Evolutionary conservation across 2,888 invertebrate genomes (phyloP).

Genomic region (Anthophora plumipes): DNA sequence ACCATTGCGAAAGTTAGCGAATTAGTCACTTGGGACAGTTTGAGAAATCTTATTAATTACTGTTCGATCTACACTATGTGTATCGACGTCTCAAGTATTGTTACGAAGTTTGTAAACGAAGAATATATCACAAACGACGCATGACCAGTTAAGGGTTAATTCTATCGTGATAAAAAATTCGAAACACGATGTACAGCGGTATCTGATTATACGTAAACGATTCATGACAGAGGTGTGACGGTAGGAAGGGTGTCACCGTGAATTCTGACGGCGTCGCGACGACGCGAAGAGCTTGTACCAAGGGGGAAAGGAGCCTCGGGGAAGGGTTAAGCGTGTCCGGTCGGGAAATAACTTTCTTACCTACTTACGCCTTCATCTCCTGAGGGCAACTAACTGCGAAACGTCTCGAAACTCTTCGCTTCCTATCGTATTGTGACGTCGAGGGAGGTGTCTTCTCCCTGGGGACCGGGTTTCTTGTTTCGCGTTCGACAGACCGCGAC

Average conservation of each 20-base stretch:
- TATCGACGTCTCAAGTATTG: too few relatives aligned
- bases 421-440: constrained; percentile 73
- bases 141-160: too few relatives aligned
- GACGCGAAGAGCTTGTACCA: constrained; percentile 54
- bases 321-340: constrained; percentile 84
- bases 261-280: constrained; percentile 35
- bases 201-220: constrained; percentile 19
- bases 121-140: too few relatives aligned
- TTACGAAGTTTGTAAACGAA: too few relatives aligned
- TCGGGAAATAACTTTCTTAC: constrained; percentile 85
- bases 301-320: constrained; percentile 54
- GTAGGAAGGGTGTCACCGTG: constrained; percentile 53
- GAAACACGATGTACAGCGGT: constrained; percentile 7
- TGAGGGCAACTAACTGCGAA: constrained; percentile 79
- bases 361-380: constrained; percentile 85
- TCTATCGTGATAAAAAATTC: constrained; percentile 1
- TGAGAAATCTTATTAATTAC: too few relatives aligned
- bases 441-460: constrained; percentile 48
- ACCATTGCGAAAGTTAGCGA: too few relatives aligned
- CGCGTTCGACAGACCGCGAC: constrained; percentile 62
- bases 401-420: constrained; percentile 75
- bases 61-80: too few relatives aligned
- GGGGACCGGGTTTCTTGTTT: constrained; percentile 59
- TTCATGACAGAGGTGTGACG: constrained; percentile 62
- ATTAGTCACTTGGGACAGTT: too few relatives aligned